A percentile compares a stretch with the other conserved stretches of the same genome.
These are phyloP conservation scores for Echeneis naucrates DNA, from an alignment of 2,797 vertebrate species.

Conservation along the genomic window DNA sequence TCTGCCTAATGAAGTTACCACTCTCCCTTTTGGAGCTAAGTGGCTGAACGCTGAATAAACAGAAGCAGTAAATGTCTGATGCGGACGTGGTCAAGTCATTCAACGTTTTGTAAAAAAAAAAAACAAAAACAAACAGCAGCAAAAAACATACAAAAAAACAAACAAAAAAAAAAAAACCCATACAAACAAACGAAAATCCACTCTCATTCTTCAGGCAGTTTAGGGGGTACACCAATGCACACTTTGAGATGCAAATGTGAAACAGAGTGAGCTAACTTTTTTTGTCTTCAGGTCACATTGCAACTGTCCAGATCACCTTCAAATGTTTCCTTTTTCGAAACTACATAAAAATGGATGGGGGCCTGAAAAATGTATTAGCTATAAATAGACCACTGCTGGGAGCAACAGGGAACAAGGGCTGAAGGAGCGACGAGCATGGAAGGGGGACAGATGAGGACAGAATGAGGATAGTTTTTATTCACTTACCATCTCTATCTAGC, in stretches of 20 bases:
- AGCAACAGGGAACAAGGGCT: conserved; percentile 40
- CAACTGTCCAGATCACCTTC: conserved; percentile 27
- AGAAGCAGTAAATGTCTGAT: conserved; percentile 29
- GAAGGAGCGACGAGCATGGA: conserved; percentile 21
- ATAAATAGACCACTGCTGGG: conserved; percentile 49
- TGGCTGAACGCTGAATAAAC: conserved; percentile 52
- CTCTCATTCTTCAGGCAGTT: conserved; percentile 22
- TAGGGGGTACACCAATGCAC: conserved; percentile 7
- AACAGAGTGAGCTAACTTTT: conserved; percentile 37
- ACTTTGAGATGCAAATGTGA: conserved; percentile 13
- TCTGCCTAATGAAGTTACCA: conserved; percentile 38
- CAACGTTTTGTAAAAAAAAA: conserved; percentile 31
- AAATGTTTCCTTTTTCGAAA: conserved; percentile 36
- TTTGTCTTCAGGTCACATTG: conserved; percentile 38
- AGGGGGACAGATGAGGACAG: conserved; percentile 15
- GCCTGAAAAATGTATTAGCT: conserved; percentile 44
- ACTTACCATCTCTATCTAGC: conserved; percentile 92
- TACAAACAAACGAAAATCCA: no score
- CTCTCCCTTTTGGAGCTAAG: conserved; percentile 46
- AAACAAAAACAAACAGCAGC: no score
- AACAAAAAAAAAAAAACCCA: no score
- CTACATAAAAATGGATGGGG: conserved; percentile 38
- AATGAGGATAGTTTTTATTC: conserved; percentile 21
- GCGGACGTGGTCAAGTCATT: conserved; percentile 33
- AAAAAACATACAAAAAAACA: no score